Base-by-base conservation (phyloP, 2,797 vertebrate species). In the Thamnophis elegans region DNA sequence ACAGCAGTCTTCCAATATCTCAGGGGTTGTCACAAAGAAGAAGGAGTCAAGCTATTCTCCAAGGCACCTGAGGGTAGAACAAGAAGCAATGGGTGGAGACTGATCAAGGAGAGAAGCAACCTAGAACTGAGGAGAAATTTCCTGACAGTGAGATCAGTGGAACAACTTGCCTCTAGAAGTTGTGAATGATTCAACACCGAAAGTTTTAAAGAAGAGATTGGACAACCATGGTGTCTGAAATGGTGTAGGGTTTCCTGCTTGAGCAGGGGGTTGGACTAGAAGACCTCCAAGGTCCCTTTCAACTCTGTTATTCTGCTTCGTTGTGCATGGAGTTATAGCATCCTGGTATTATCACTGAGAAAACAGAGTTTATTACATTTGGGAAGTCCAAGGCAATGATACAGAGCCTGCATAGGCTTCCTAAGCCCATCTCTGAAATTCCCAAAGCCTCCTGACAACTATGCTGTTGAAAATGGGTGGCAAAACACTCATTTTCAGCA, bases 151-250 rank as follows among this genome's bases (percentile, higher is more conserved):
- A 32, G n/a, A 3, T 1, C 65, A 73, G 6, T 73, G n/a, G n/a
- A 18, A 73, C 6, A 0, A 0, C n/a, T 36, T 73, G 14, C n/a
- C 14, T 36, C n/a, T 14, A 73, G n/a, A 73, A 73, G 6, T 9
- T 32, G n/a, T 36, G n/a, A 8, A 8, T 73, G 6, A 0, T 68
- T 5, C 14, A 68, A 18, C 14, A 68, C 6, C 0, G 1, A 1
- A 68, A 14, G 14, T 68, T 32, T 32, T 68, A 2, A 68, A 32
- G n/a, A 18, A 32, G n/a, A 73, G 6, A 36, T 36, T 73, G 65
- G n/a, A 32, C 1, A 32, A 32, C n/a, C 28, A 13, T 62, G 1
- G 1, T 28, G 11, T 28, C 26, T 62, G 60, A 32, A 68, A 32
- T 68, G n/a, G n/a, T 32, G 16, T 6, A 65, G 62, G 28, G 28